Base-by-base conservation (phyloP, 2,888 invertebrate species). In the Anoncus sp. region DNA sequence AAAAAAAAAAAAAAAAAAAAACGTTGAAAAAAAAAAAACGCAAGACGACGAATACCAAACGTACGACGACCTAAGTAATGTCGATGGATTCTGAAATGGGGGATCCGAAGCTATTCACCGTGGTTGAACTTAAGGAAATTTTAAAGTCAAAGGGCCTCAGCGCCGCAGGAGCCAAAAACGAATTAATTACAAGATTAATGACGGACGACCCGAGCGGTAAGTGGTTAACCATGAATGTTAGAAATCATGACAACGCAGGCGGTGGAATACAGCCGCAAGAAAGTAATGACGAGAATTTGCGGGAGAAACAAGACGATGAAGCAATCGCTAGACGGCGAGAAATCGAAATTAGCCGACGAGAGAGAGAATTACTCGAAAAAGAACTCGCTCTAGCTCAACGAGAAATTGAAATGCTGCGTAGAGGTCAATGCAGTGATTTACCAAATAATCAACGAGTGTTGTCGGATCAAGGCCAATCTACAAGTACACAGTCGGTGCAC, bases 51-150 rank as follows among this genome's bases (percentile, higher is more conserved):
- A n/a, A n/a, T n/a, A n/a, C n/a, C n/a, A n/a, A n/a, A n/a, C n/a
- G n/a, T n/a, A n/a, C n/a, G n/a, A n/a, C n/a, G n/a, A n/a, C n/a
- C n/a, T n/a, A n/a, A n/a, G n/a, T n/a, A n/a, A n/a, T n/a, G n/a
- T n/a, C n/a, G n/a, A n/a, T n/a, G n/a, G n/a, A n/a, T n/a, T n/a
- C n/a, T n/a, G n/a, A n/a, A n/a, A n/a, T n/a, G n/a, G n/a, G n/a
- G n/a, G n/a, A n/a, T n/a, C n/a, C n/a, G n/a, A n/a, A n/a, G n/a
- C n/a, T n/a, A n/a, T n/a, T 72, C 1, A 51, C 59, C 2, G 60
- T 72, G 24, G 63, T 45, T 18, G 63, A 62, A 14, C 16, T 72
- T 12, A 72, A 51, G 31, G 22, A 47, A 6, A 72, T 53, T 18
- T 31, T 72, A 7, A 53, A 47, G 27, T n/a, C 9, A 5, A 51